These are phyloP conservation scores for Pterois miles DNA, from an alignment of 2,797 vertebrate genomes.

Conservation along the genomic window DNA sequence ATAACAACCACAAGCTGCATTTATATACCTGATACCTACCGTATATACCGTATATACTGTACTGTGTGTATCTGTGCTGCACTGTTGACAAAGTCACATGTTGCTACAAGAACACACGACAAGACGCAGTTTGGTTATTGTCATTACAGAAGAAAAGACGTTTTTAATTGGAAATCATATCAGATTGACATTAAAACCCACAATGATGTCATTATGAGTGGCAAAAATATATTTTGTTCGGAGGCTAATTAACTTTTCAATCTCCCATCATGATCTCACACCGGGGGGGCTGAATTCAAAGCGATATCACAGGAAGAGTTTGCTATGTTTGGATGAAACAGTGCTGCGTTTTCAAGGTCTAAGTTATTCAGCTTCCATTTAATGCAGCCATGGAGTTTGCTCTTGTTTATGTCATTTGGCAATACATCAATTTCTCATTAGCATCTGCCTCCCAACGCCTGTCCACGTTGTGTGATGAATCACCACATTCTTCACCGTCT, in stretches of 20 bases:
- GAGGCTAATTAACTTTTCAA: constrained; percentile 52
- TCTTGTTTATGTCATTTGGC: constrained; percentile 18
- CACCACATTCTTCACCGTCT: background rate
- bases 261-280: constrained; percentile 24
- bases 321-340: background rate
- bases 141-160: background rate
- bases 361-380: background rate
- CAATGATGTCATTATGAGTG: constrained; percentile 6
- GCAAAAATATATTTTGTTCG: background rate
- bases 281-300: constrained; percentile 14
- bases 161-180: constrained; percentile 49
- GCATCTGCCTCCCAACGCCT: background rate
- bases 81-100: background rate
- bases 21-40: too few species aligned
- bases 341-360: background rate
- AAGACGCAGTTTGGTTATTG: background rate
- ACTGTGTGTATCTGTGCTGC: background rate
- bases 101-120: background rate
- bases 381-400: background rate
- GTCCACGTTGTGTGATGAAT: constrained; percentile 13
- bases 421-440: constrained; percentile 22
- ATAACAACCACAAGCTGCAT: too few species aligned
- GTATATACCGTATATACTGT: background rate
- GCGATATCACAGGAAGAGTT: background rate
- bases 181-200: constrained; percentile 18